These are phyloP conservation scores for Athene cunicularia DNA, from an alignment of 2,113 vertebrate species.

Conservation along the genomic window DNA sequence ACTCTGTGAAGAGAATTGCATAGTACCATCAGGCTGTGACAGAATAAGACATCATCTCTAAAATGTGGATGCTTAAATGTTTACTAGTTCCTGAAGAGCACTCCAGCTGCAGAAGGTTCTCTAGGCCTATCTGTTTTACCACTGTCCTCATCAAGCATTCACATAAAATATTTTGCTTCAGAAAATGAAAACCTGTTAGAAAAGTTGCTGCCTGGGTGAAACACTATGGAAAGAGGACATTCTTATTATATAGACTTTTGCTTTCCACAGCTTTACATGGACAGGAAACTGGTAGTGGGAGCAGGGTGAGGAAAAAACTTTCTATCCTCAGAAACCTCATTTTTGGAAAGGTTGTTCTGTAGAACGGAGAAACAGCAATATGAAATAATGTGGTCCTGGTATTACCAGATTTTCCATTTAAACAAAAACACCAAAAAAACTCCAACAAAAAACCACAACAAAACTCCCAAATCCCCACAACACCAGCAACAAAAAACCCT, in stretches of 20 bases:
- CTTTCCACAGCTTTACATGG: neutral
- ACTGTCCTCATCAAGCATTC: neutral
- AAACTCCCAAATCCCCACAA: rapidly evolving
- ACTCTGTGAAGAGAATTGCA: neutral
- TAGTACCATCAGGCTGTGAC: neutral
- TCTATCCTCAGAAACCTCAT: neutral
- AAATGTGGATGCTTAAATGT: neutral
- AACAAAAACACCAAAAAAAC: neutral
- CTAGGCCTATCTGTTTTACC: neutral
- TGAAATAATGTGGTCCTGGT: neutral
- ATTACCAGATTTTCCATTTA: neutral
- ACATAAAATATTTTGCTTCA: neutral
- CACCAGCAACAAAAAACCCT: rapidly evolving
- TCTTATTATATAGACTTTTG: neutral
- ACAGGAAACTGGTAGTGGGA: neutral
- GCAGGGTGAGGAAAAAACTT: neutral
- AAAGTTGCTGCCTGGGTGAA: neutral
- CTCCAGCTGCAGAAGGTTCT: neutral
- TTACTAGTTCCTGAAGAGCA: neutral
- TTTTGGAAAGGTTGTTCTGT: neutral
- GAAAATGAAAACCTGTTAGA: neutral
- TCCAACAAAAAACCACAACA: neutral
- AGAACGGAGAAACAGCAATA: neutral
- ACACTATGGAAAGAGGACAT: neutral
- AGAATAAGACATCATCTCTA: neutral